These are phyloP conservation scores for Corythornis leucogaster DNA, from an alignment of 2,797 vertebrate genomes.

Conservation along the genomic window DNA sequence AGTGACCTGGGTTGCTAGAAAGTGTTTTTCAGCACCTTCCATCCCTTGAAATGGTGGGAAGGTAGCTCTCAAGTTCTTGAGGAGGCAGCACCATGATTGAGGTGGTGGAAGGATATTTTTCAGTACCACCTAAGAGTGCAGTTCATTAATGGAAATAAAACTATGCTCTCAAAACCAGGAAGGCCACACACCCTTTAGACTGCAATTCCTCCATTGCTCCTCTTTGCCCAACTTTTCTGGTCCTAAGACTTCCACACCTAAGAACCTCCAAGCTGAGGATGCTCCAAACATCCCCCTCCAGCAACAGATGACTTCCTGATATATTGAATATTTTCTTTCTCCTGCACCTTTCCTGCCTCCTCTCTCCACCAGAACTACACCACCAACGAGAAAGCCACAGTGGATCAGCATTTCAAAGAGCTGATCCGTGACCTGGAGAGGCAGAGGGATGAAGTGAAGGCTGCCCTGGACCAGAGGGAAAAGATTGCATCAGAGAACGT, in stretches of 20 bases:
- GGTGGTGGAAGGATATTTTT: not conserved
- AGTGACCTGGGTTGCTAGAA: not conserved
- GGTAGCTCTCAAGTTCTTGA: not conserved
- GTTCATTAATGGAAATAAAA: not conserved
- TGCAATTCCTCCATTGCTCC: not conserved
- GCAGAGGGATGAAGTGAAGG: conserved; percentile 82
- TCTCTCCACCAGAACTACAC: conserved; percentile 78
- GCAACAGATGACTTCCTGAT: not conserved
- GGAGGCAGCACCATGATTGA: not conserved
- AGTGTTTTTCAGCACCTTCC: not conserved
- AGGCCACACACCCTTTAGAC: not conserved
- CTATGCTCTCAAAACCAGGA: not conserved
- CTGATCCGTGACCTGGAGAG: conserved; percentile 82
- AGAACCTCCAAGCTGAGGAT: not conserved
- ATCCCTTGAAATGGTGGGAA: not conserved
- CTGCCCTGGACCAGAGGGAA: conserved; percentile 80
- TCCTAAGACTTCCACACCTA: not conserved
- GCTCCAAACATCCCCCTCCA: not conserved
- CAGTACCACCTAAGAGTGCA: not conserved
- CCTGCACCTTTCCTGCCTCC: not conserved
- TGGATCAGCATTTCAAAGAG: conserved; percentile 84
- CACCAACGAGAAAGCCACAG: conserved; percentile 81
- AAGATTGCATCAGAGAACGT: conserved; percentile 79
- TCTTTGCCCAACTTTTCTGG: not conserved
- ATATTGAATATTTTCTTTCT: not conserved